Conservation (phyloP, 2,888 invertebrate species). For the Acleris sparsana region DNA sequence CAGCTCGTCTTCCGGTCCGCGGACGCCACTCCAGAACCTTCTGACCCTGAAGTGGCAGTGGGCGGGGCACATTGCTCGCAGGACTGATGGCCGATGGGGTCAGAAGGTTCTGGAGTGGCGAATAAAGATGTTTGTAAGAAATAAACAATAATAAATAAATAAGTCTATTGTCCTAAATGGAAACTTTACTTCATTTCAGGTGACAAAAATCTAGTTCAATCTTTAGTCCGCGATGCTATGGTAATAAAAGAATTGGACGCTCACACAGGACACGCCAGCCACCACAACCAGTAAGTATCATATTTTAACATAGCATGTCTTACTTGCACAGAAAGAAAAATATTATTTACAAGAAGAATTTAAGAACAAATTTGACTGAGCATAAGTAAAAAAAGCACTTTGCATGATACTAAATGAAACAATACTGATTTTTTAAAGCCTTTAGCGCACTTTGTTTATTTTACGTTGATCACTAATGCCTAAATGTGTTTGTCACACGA, state of each 20-base stretch:
- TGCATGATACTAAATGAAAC: slow-evolving; percentile 1
- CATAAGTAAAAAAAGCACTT: slow-evolving; percentile 8
- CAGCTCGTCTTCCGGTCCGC: no score
- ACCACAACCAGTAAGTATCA: slow-evolving; percentile 90
- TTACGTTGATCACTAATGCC: slow-evolving; percentile 74
- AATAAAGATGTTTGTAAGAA: no score
- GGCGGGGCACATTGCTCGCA: no score
- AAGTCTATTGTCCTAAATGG: not conserved
- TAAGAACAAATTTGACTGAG: slow-evolving; percentile 8
- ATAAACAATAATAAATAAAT: no score
- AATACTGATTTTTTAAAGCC: slow-evolving; percentile 41
- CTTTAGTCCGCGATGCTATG: slow-evolving; percentile 94
- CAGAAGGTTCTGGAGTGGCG: no score
- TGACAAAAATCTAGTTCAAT: slow-evolving; percentile 95
- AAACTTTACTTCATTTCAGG: slow-evolving; percentile 80
- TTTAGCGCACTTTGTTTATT: slow-evolving; percentile 51
- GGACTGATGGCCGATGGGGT: no score
- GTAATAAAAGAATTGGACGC: slow-evolving; percentile 93
- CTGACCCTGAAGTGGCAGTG: no score
- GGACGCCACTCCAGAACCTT: no score
- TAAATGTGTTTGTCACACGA: slow-evolving; percentile 87
- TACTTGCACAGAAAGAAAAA: slow-evolving; percentile 41
- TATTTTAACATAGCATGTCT: slow-evolving; percentile 55
- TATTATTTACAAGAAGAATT: slow-evolving; percentile 9
- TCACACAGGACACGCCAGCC: slow-evolving; percentile 86